Evolutionary conservation across 2,888 invertebrate species (phyloP).

Genomic region (Tinea pellionella): DNA sequence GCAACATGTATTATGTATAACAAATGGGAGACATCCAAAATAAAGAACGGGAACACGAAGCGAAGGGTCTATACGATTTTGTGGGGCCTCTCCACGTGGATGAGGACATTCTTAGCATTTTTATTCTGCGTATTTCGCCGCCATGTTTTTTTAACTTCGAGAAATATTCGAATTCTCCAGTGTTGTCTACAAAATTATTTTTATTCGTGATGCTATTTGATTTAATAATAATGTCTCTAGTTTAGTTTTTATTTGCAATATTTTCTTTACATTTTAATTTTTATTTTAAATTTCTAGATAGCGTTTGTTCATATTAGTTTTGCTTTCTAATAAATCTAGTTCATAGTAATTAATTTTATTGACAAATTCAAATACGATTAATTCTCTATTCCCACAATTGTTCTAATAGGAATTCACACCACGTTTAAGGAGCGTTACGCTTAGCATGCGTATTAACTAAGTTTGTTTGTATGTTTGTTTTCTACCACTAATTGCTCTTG

Average conservation of each 20-base stretch:
- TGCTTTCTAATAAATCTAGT: neutral
- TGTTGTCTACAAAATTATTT: constrained; percentile 1
- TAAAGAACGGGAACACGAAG: constrained; percentile 36
- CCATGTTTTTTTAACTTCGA: constrained; percentile 29
- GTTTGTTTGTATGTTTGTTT: constrained; percentile 47
- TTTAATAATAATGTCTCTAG: neutral
- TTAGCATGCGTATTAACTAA: constrained; percentile 36
- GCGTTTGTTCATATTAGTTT: neutral
- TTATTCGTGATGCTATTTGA: neutral
- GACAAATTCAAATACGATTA: neutral
- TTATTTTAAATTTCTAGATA: neutral
- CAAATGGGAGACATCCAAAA: constrained; percentile 68
- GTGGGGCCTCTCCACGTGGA: constrained; percentile 45
- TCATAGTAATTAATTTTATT: neutral
- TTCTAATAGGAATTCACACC: constrained; percentile 27
- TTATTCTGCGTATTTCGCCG: constrained; percentile 23
- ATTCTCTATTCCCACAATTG: constrained; percentile 29
- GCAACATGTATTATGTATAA: constrained; percentile 67
- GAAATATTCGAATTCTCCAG: constrained; percentile 5
- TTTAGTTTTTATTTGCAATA: neutral
- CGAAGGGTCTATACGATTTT: constrained; percentile 41
- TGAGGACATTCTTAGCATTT: constrained; percentile 50
- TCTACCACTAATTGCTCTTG: constrained; percentile 39
- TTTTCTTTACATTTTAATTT: neutral
- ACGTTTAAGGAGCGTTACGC: constrained; percentile 43